These are phyloP conservation scores for Achroia grisella DNA, from an alignment of 1,140 invertebrate species.

Conservation along the genomic window DNA sequence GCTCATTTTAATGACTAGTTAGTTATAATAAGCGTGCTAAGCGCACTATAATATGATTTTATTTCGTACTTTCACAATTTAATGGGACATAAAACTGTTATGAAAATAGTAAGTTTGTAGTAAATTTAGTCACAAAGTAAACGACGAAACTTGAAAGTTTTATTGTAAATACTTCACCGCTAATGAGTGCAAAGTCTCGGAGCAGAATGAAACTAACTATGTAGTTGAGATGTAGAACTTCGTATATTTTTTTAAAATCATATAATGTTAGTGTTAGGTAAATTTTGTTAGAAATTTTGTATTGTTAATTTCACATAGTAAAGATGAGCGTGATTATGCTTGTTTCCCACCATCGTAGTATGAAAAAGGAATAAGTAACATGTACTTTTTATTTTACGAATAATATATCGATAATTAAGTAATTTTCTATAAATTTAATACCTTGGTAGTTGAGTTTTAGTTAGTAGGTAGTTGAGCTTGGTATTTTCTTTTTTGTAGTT, in stretches of 20 bases:
- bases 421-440: no score
- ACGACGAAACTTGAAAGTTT: slow-evolving; percentile 9
- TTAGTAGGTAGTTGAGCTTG: no score
- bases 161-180: slow-evolving; percentile 13
- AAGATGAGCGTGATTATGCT: no score
- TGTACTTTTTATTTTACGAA: no score
- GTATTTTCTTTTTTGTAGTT: no score
- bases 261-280: background rate
- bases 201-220: slow-evolving; percentile 6
- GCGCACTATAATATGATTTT: background rate
- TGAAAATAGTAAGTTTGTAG: slow-evolving; percentile 4
- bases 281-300: background rate
- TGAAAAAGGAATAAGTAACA: no score
- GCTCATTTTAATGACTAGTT: no score
- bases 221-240: slow-evolving; percentile 5
- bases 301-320: no score
- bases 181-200: slow-evolving; percentile 10
- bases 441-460: no score
- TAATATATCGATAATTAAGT: no score
- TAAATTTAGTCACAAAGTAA: slow-evolving; percentile 11
- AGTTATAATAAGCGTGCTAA: no score
- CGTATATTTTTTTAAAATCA: background rate
- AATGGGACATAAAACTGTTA: slow-evolving; percentile 8
- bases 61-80: slow-evolving; percentile 2
- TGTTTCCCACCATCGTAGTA: no score